Evolutionary conservation across 2,797 vertebrate species (phyloP), one percentile per base, ranked within the genome.

Genomic region (Echiichthys vipera): DNA sequence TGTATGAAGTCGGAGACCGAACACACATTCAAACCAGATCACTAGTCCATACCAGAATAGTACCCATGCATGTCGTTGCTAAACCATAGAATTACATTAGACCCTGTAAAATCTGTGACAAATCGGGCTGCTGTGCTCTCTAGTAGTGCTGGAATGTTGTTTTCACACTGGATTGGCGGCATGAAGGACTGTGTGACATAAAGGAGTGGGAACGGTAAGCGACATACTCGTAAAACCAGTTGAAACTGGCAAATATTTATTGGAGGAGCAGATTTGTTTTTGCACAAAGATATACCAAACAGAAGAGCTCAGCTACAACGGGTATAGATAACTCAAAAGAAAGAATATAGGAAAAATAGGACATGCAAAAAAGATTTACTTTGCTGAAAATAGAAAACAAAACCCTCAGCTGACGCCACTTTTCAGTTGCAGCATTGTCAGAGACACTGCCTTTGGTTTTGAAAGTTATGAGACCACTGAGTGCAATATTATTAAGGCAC

Each of bases 11-110:
- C n/a, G n/a, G n/a, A n/a, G n/a, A n/a, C n/a, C n/a, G n/a, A n/a
- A 45, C 34, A 36, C 53, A 56, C 45, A 56, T 69, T 83, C 50
- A 80, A 59, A 70, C 36, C 59, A 39, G 42, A 70, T 77, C 42
- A 63, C 42, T 18, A 30, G 57, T 58, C 42, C 58, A 49, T 57
- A 53, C 27, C 64, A 67, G 49, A 73, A 71, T 30, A 62, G 53
- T 39, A 45, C 37, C 15, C 36, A 56, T 42, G 47, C 22, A 34
- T 5, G 7, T 57, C 20, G 54, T 27, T 66, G 45, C 14, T 24
- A 40, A 78, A 40, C 24, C 51, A 29, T 22, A 72, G 2, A 62
- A 65, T 70, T 43, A 53, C 24, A 65, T 30, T 25, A 75, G 43
- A 65, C n/a, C 36, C 58, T 18, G 15, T 46, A 22, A 55, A 80